A percentile compares a stretch with the other conserved stretches of the same genome.
Evolutionary conservation across 2,113 vertebrate species (phyloP).

Genomic region (Ailuropoda melanoleuca): DNA sequence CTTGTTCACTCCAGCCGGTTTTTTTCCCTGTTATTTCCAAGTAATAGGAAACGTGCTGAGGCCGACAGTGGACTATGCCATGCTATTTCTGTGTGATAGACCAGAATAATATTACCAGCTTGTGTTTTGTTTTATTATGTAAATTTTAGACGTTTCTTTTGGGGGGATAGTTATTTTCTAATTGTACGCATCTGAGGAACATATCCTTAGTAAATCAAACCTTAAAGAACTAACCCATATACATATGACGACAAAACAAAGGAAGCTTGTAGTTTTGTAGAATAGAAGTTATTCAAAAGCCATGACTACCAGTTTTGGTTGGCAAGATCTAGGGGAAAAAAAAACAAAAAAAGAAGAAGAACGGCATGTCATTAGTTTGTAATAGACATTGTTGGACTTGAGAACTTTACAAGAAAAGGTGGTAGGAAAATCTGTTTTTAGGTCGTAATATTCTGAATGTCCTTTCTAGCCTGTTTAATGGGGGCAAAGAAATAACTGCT

Average conservation of each 20-base stretch:
- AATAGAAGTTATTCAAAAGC: not conserved
- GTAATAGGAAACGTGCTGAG: not conserved
- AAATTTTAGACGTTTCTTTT: constrained; percentile 35
- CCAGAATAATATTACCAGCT: not conserved
- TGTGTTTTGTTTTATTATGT: not conserved
- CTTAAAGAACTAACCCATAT: not conserved
- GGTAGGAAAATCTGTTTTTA: constrained; percentile 8
- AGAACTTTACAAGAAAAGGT: constrained; percentile 29
- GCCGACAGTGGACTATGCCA: not conserved
- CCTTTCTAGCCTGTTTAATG: constrained; percentile 47
- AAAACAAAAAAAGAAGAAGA: not conserved
- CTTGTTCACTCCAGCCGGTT: not conserved
- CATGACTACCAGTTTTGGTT: not conserved
- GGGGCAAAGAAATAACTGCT: constrained; percentile 23
- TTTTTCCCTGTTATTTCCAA: not conserved
- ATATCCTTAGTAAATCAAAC: not conserved
- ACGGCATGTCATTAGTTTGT: not conserved
- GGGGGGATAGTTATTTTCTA: not conserved
- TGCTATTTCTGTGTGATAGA: not conserved
- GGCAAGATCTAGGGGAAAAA: not conserved
- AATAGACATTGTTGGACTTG: not conserved
- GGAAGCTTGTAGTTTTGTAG: not conserved
- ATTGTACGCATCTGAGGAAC: not conserved
- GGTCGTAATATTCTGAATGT: not conserved
- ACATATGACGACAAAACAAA: not conserved